phyloP scores from a whole-genome alignment of 2,888 invertebrate genomes.

The Drosophila rubida region DNA sequence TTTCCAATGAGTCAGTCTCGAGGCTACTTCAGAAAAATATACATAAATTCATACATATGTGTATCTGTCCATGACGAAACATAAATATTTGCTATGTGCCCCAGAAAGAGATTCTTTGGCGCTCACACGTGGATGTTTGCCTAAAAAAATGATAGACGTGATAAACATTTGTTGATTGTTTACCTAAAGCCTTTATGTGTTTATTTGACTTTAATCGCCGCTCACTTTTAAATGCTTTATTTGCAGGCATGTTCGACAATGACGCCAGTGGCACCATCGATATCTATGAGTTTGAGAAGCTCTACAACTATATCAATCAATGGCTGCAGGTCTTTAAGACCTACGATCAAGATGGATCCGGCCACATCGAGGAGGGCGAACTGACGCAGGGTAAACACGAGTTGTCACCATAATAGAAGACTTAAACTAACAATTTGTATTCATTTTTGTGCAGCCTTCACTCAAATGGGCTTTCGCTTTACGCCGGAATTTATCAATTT shows the following conservation, averaged over 20 bases:
- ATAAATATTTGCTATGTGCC: constrained; percentile 28
- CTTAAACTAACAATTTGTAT: neutral
- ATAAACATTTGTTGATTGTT: constrained; percentile 49
- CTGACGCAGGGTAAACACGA: constrained; percentile 88
- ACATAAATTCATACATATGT: neutral
- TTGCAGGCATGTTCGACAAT: constrained; percentile 93
- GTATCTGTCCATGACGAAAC: neutral
- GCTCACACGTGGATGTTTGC: constrained; percentile 39
- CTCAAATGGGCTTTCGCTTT: constrained; percentile 95
- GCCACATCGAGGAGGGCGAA: constrained; percentile 92
- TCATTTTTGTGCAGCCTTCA: constrained; percentile 87
- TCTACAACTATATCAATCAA: constrained; percentile 94
- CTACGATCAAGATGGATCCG: constrained; percentile 94
- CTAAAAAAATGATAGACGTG: constrained; percentile 11
- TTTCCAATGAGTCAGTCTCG: constrained; percentile 36
- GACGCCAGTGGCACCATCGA: constrained; percentile 94
- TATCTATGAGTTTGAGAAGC: constrained; percentile 92
- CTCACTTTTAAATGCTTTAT: constrained; percentile 15
- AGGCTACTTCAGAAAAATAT: neutral
- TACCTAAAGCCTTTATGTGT: constrained; percentile 44
- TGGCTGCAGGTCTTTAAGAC: constrained; percentile 94
- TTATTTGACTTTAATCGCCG: constrained; percentile 29
- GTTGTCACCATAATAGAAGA: neutral
- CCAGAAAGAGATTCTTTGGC: neutral
- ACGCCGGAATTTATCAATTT: constrained; percentile 91